phyloP scores from a whole-genome alignment of 1,140 invertebrate species.

The Lepidurus apus region DNA sequence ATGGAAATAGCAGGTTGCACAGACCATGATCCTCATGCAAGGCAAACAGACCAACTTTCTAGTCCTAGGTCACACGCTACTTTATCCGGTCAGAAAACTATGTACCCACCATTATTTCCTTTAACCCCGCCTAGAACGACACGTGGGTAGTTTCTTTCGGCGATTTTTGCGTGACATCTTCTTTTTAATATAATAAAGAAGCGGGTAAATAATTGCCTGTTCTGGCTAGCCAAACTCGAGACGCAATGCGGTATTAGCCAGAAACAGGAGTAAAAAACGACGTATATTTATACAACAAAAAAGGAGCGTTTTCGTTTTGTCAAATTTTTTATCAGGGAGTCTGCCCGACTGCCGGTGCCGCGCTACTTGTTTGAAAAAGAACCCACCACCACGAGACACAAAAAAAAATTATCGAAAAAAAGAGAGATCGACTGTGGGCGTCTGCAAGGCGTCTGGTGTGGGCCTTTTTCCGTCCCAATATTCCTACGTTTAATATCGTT shows the following conservation, averaged over 20 bases:
- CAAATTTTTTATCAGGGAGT: background rate
- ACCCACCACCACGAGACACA: background rate
- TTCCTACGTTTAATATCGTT: background rate
- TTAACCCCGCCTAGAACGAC: too few species aligned
- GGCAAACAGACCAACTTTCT: too few species aligned
- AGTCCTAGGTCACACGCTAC: too few species aligned
- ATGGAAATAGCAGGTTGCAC: background rate
- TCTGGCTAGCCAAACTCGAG: background rate
- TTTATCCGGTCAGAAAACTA: too few species aligned
- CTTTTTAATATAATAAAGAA: background rate
- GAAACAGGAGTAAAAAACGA: background rate
- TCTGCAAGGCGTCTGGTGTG: constrained; percentile 13
- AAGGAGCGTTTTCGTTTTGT: background rate
- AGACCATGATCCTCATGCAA: too few species aligned
- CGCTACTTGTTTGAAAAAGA: background rate
- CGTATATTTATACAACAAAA: background rate
- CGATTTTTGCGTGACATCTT: background rate
- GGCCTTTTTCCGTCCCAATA: background rate
- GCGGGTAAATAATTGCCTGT: background rate
- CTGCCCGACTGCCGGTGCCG: background rate
- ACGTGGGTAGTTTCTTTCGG: too few species aligned
- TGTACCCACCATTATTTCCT: too few species aligned
- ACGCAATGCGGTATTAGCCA: background rate
- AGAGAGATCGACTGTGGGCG: background rate
- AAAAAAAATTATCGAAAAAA: background rate